These are phyloP conservation scores for Bradypus variegatus DNA, from an alignment of 2,797 vertebrate species.

Conservation along the genomic window DNA sequence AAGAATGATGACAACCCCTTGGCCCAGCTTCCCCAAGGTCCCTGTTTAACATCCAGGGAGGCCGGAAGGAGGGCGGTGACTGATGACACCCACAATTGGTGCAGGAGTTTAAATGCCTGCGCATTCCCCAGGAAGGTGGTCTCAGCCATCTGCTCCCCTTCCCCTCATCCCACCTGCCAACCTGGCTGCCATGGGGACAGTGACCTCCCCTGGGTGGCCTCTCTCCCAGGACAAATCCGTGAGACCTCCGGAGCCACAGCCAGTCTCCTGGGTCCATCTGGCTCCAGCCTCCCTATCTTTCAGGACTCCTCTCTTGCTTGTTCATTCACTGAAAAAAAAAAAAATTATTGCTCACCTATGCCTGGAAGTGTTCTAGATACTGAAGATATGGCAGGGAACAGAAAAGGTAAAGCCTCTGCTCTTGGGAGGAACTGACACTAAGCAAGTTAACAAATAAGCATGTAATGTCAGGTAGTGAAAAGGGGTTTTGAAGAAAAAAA, in stretches of 20 bases:
- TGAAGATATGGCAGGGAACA: not conserved
- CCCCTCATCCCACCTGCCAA: not conserved
- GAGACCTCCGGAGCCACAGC: rapidly evolving
- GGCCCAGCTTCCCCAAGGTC: not conserved
- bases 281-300: not conserved
- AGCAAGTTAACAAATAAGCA: not conserved
- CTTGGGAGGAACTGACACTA: not conserved
- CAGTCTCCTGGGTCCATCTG: not conserved
- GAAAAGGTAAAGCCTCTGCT: not conserved
- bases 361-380: not conserved
- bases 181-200: not conserved
- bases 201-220: not conserved
- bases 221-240: not conserved
- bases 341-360: not conserved
- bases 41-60: not conserved
- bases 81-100: not conserved
- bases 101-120: rapidly evolving
- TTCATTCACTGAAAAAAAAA: not conserved
- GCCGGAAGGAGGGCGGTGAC: not conserved
- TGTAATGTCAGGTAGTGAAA: not conserved
- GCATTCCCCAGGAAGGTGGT: not conserved
- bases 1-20: not conserved
- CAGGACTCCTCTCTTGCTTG: not conserved
- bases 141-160: not conserved
- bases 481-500: not conserved